These are phyloP conservation scores for Drosophila athabasca DNA, from an alignment of 1,140 invertebrate species.

Conservation along the genomic window DNA sequence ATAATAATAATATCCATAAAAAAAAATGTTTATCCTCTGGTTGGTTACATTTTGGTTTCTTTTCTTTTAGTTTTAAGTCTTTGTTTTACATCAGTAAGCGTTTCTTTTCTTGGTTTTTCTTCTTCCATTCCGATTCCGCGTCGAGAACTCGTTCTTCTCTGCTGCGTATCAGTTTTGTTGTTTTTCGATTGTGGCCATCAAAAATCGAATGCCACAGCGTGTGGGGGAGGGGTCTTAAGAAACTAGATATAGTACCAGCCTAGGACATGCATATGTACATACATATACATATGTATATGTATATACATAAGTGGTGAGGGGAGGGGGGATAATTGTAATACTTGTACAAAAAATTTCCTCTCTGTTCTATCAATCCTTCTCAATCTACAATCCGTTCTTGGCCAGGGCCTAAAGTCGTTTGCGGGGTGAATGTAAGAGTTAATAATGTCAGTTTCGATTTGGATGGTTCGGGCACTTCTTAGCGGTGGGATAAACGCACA, in stretches of 20 bases:
- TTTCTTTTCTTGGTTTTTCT: constrained; percentile 46
- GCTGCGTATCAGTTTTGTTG: constrained; percentile 3
- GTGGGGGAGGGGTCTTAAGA: constrained; percentile 2
- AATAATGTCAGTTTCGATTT: constrained; percentile 81
- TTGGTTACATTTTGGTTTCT: constrained; percentile 17
- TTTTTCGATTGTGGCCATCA: constrained; percentile 42
- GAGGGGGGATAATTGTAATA: constrained; percentile 37
- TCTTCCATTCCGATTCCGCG: constrained; percentile 14
- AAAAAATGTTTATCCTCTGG: constrained; percentile 10
- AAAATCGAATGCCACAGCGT: constrained; percentile 60
- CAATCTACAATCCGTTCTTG: not conserved
- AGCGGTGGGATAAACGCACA: constrained; percentile 49
- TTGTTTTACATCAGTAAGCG: constrained; percentile 81
- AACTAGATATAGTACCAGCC: constrained; percentile 26
- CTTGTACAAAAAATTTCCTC: constrained; percentile 56
- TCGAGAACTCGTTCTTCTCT: not conserved
- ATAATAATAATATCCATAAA: not conserved
- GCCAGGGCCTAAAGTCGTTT: constrained; percentile 35
- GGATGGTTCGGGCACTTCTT: constrained; percentile 48
- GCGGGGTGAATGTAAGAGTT: constrained; percentile 80
- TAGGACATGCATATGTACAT: constrained; percentile 21
- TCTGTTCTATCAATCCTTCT: constrained; percentile 23
- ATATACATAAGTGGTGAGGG: constrained; percentile 3
- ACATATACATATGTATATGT: constrained; percentile 17
- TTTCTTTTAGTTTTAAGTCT: constrained; percentile 63